A percentile compares a stretch with the other conserved stretches of the same genome.
Evolutionary conservation across 2,797 vertebrate genomes (phyloP).

Genomic region (Lacerta agilis): DNA sequence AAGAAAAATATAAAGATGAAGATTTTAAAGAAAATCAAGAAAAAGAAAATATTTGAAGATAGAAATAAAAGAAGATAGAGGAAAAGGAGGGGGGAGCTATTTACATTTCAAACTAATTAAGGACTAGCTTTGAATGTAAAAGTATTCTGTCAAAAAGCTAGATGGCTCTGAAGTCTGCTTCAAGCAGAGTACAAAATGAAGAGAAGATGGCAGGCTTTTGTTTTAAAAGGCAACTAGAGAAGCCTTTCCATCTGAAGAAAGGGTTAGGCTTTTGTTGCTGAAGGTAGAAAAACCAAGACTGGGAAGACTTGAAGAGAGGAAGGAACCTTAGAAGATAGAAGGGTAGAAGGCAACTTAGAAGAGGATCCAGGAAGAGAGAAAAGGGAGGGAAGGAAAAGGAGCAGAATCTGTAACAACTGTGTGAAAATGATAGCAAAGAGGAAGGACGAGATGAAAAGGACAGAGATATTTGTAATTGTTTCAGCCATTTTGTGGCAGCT

Average conservation of each 20-base stretch:
- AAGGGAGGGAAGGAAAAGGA: neutral
- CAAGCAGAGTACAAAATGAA: conserved; percentile 8
- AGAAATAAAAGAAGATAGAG: neutral
- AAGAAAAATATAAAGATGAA: neutral
- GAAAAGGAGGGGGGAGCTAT: neutral
- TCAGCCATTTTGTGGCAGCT: neutral
- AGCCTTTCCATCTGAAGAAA: neutral
- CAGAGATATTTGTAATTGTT: neutral
- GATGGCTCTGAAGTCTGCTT: conserved; percentile 9
- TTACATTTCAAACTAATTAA: neutral
- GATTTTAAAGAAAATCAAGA: neutral
- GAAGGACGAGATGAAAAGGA: too few relatives aligned
- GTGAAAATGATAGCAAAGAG: neutral
- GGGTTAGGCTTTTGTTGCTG: neutral
- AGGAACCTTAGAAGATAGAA: conserved; percentile 39
- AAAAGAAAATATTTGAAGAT: neutral
- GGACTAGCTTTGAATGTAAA: neutral
- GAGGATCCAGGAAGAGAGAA: conserved; percentile 1
- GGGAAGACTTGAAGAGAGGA: conserved; percentile 51
- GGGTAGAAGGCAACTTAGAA: conserved; percentile 42
- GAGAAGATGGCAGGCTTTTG: neutral
- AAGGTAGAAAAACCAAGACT: conserved; percentile 32
- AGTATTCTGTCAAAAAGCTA: neutral
- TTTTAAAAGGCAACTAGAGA: neutral
- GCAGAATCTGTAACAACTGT: neutral